Base-by-base conservation (phyloP, 2,888 invertebrate genomes). In the Rhorus exstirpatorius region DNA sequence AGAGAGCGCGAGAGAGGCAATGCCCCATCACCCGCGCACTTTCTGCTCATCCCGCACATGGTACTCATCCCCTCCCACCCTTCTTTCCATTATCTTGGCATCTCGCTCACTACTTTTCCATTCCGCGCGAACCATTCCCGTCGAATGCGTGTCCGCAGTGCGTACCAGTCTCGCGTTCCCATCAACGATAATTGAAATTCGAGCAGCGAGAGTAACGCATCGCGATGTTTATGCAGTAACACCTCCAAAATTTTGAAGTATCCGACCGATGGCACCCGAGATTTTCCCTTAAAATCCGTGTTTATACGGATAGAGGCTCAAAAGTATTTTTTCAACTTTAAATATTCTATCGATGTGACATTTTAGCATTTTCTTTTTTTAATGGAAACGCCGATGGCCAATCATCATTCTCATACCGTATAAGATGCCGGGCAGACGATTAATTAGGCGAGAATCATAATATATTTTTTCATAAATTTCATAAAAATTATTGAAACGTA, bases 121-220 rank as follows among this genome's bases (percentile, higher is more conserved):
- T 19, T 19, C 31, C 68, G 17, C 60, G 21, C 31, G 55, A 49
- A 12, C 8, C 1, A 8, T 3, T 41, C 41, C 55, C n/a, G 6
- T 46, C 35, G 17, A n/a, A 0, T 65, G n/a, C 21, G 35, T 10
- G 17, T 60, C 10, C 46, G 35, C 67, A 60, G 58, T 60, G 3
- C 17, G 17, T 8, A 8, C 26, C 51, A 49, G 41, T 46, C 67
- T 44, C 46, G 46, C 71, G n/a, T n/a, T n/a, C 78, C 60, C 87
- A 85, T 86, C 83, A 74, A 83, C 87, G 86, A 88, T 90, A 88
- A 90, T 90, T 89, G 88, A 89, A 89, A 88, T 88, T 88, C 86
- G 86, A 86, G 81, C 79, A 79, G 83, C 87, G 78, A 87, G 84
- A 83, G 77, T 85, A 38, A 79, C 85, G 85, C 87, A 86, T 87